Conservation (phyloP, 2,888 invertebrate species). For the Pecten maximus region DNA sequence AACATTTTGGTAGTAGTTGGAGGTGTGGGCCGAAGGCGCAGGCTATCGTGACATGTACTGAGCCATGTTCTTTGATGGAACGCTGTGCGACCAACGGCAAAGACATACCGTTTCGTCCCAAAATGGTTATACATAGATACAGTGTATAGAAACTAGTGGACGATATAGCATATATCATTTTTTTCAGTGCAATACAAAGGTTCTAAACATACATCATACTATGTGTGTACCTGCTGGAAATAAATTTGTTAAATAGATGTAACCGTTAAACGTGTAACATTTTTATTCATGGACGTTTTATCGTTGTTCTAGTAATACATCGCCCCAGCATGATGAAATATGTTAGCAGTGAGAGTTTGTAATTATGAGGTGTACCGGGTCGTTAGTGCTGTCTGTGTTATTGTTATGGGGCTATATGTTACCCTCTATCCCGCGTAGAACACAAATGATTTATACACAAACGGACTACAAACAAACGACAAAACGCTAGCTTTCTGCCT, state of each 20-base stretch:
- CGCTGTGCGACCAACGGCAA: no score
- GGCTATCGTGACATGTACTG: no score
- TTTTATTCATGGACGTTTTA: neutral
- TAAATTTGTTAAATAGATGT: neutral
- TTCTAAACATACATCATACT: neutral
- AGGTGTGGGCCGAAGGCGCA: no score
- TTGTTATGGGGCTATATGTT: neutral
- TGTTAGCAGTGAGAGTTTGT: neutral
- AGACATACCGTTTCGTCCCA: no score
- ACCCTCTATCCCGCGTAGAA: neutral
- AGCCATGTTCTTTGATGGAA: no score
- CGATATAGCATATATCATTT: no score
- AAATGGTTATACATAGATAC: no score
- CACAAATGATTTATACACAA: conserved; percentile 28
- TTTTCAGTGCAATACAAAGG: neutral
- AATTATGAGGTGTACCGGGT: neutral
- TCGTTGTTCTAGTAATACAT: neutral
- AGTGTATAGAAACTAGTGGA: no score
- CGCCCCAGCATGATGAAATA: neutral
- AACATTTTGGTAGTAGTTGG: no score
- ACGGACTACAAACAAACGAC: conserved; percentile 22
- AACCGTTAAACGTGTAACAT: neutral
- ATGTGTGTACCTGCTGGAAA: neutral
- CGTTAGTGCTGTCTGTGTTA: neutral
- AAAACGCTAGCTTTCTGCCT: neutral